A percentile compares a stretch with the other conserved stretches of the same genome.
Conservation (phyloP, 2,113 vertebrate species). For the Microtus oregoni region DNA sequence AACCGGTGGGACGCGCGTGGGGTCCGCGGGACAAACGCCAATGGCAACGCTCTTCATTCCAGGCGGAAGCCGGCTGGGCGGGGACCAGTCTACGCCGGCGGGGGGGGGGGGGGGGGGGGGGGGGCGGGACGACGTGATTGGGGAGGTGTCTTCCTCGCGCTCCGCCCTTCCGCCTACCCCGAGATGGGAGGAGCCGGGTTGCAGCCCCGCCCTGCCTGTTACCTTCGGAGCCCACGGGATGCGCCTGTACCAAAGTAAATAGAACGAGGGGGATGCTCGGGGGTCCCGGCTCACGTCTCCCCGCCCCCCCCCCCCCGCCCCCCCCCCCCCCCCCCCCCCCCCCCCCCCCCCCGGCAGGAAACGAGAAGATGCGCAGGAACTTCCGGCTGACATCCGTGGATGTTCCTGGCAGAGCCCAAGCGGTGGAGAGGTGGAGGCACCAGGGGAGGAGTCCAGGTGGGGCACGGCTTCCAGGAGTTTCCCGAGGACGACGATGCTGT, state of each 20-base stretch:
- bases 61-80: background rate
- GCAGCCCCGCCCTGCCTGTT: background rate
- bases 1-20: too few relatives aligned
- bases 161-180: too few relatives aligned
- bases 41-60: background rate
- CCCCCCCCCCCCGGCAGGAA: background rate
- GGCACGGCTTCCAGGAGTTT: background rate
- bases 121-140: background rate
- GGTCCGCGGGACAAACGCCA: background rate
- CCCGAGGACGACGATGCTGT: background rate
- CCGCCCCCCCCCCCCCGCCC: rapidly evolving
- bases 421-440: background rate
- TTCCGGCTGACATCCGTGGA: background rate
- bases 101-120: background rate
- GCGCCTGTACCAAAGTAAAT: background rate
- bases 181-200: too few relatives aligned
- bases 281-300: background rate
- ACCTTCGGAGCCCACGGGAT: rapidly evolving
- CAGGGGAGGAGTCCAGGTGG: background rate
- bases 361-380: background rate
- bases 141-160: background rate
- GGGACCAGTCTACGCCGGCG: background rate
- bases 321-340: rapidly evolving
- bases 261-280: rapidly evolving
- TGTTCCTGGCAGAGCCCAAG: background rate